A percentile compares a stretch with the other conserved stretches of the same genome.
phyloP scores from a whole-genome alignment of 64 coral and sea anemone species.

The Anthopleura sola region DNA sequence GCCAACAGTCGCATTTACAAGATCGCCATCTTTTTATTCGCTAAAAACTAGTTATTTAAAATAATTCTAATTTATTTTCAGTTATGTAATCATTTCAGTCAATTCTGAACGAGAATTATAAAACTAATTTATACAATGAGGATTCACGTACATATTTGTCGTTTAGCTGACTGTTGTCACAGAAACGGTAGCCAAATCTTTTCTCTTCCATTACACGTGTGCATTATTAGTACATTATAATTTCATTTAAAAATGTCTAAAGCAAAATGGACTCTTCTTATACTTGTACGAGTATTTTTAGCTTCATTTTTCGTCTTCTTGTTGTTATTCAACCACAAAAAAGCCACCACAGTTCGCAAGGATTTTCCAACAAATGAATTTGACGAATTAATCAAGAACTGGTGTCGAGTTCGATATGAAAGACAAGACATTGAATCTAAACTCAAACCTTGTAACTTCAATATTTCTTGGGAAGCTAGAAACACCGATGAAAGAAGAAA shows the following conservation, averaged over 20 bases:
- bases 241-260: not conserved
- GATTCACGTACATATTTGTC: no score
- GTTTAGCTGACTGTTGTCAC: no score
- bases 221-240: no score
- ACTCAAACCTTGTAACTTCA: constrained; percentile 40
- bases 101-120: no score
- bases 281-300: constrained; percentile 9
- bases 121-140: no score
- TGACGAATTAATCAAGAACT: constrained; percentile 46
- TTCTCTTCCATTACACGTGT: no score
- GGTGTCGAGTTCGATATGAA: constrained; percentile 68
- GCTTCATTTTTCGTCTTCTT: constrained; percentile 34
- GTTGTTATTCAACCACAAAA: constrained; percentile 26
- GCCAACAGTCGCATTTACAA: no score
- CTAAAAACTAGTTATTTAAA: no score
- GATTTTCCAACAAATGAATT: constrained; percentile 1
- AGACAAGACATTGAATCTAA: constrained; percentile 46
- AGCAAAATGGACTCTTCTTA: not conserved
- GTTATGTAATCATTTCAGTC: no score
- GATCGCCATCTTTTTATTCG: no score
- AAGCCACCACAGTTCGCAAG: not conserved
- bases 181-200: no score
- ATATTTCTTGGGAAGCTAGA: constrained; percentile 37
- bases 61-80: no score
- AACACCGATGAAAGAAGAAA: not conserved